A percentile compares a stretch with the other conserved stretches of the same genome.
phyloP scores from a whole-genome alignment of 2,888 invertebrate species.

The Oasisia sp. region DNA sequence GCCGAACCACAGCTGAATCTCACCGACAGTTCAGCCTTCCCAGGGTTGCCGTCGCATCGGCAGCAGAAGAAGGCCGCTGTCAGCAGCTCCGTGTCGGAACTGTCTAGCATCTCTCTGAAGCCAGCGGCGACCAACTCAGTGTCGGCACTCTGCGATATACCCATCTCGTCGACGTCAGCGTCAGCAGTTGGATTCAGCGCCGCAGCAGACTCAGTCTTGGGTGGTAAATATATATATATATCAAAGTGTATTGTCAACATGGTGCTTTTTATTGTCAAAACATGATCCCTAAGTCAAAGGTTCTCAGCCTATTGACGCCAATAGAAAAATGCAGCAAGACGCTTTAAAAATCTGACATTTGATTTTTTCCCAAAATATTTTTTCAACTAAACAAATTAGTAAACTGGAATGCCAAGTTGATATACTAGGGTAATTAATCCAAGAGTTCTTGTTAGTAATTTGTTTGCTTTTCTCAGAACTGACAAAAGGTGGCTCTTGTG shows the following conservation, averaged over 20 bases:
- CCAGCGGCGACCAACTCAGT: neutral
- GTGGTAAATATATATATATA: neutral
- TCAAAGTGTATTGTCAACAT: too few relatives aligned
- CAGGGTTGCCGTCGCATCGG: neutral
- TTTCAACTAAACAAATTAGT: too few relatives aligned
- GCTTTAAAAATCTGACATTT: too few relatives aligned
- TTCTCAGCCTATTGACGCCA: neutral
- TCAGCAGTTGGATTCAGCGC: neutral
- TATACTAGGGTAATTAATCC: too few relatives aligned
- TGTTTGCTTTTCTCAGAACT: too few relatives aligned
- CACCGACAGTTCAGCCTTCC: neutral
- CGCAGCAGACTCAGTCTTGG: neutral
- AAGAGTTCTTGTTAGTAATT: too few relatives aligned
- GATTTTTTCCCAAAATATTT: too few relatives aligned
- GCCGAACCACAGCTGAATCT: neutral
- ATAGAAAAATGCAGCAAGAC: too few relatives aligned
- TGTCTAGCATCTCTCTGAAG: neutral
- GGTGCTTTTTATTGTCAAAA: neutral
- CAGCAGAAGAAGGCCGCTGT: neutral
- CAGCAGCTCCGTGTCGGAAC: neutral
- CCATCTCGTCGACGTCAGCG: neutral
- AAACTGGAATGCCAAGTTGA: too few relatives aligned
- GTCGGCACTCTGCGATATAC: neutral
- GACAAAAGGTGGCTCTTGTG: neutral
- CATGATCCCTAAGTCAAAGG: neutral